Base-by-base conservation (phyloP, 2,888 invertebrate genomes). In the Thera britannica region DNA sequence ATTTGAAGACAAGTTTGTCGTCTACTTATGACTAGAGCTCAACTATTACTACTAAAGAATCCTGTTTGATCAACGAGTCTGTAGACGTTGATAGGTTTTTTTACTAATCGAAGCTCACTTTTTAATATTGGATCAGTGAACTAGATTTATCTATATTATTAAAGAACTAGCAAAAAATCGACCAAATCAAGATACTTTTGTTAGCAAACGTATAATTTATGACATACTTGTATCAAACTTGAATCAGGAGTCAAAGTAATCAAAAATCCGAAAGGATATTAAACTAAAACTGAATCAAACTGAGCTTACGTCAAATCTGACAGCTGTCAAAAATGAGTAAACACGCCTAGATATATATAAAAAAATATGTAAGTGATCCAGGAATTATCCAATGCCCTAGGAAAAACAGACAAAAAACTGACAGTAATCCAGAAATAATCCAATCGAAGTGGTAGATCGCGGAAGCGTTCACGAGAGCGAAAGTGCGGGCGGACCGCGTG, bases 401-500 rank as follows among this genome's bases (percentile, higher is more conserved):
- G 23, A 23, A 23, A 23, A 6, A 12, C 4, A 11, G 1, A n/a
- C 44, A 54, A 54, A 34, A 35, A 52, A 36, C 44, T 44, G 8
- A 36, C 54, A n/a, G 44, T 7, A 38, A 58, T 38, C 11, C 44
- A 46, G 68, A 58, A 58, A 44, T 58, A 2, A 63, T 66, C 51
- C 57, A 57, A 52, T 46, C 68, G 70, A 73, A 71, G 65, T 49
- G 74, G 67, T 59, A 71, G 76, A 71, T 76, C 79, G 78, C 86
- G 88, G 85, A 85, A 85, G 82, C 79, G 77, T 65, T 75, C 77
- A 74, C 77, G 88, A 91, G 84, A 91, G 88, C 92, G 92, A 92
- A 92, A 92, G 92, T 93, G 89, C 86, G 85, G 77, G 85, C 82
- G 84, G 77, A 81, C 84, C 82, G 87, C 81, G 75, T 83, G 91